A percentile compares a stretch with the other conserved stretches of the same genome.
Evolutionary conservation across 2,888 invertebrate species (phyloP).

Genomic region (Caenorhabditis imperialis): DNA sequence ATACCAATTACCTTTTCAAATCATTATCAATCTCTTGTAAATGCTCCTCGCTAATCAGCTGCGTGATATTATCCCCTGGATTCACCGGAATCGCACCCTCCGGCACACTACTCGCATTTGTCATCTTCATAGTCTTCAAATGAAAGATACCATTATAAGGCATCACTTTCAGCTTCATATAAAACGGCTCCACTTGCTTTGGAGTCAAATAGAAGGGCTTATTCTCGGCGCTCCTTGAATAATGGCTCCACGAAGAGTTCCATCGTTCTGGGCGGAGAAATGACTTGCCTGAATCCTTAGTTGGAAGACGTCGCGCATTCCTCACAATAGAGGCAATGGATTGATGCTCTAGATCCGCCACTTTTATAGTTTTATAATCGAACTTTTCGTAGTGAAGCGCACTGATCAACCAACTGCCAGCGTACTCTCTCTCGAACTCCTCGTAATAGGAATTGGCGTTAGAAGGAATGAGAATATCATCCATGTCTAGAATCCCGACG

Average conservation of each 20-base stretch:
- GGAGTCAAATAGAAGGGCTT: constrained; percentile 40
- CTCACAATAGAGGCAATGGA: constrained; percentile 26
- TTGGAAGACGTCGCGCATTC: constrained; percentile 24
- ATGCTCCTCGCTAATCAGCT: constrained; percentile 38
- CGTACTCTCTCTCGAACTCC: constrained; percentile 49
- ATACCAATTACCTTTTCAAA: constrained; percentile 45
- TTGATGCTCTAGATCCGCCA: constrained; percentile 24
- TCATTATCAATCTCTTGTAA: constrained; percentile 43
- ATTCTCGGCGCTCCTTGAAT: constrained; percentile 32
- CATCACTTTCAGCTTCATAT: constrained; percentile 22
- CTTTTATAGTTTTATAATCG: constrained; percentile 36
- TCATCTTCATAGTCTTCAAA: constrained; percentile 36
- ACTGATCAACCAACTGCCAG: constrained; percentile 35
- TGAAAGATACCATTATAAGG: constrained; percentile 41
- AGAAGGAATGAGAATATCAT: constrained; percentile 60
- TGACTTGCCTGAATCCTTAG: constrained; percentile 40
- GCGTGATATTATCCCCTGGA: constrained; percentile 38
- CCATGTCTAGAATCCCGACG: constrained; percentile 60
- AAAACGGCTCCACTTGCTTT: constrained; percentile 23
- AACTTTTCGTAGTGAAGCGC: constrained; percentile 39
- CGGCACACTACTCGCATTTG: constrained; percentile 4
- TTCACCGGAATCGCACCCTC: constrained; percentile 39
- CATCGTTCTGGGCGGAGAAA: constrained; percentile 37
- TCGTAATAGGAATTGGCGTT: constrained; percentile 55
- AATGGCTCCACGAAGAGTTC: constrained; percentile 49